Evolutionary conservation across 64 coral and sea anemone genomes (phyloP).

Genomic region (Pocillopora damicornis): DNA sequence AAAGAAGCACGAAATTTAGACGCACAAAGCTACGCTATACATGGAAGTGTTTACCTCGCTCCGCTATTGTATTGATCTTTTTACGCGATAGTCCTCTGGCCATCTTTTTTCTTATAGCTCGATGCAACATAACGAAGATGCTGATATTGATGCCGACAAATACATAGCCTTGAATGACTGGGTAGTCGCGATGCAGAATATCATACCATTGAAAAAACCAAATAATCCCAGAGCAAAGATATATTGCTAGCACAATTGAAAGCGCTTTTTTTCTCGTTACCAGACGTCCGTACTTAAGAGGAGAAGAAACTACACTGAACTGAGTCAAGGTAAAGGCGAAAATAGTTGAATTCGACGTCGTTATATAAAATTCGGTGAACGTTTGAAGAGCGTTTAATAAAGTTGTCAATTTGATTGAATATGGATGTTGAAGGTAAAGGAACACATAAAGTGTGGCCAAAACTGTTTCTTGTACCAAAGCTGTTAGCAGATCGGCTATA

Average conservation of each 20-base stretch:
- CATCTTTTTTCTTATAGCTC: slow-evolving; percentile 8
- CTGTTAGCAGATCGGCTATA: neutral
- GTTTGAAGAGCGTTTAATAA: neutral
- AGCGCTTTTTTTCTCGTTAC: slow-evolving; percentile 9
- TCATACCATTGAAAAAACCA: neutral
- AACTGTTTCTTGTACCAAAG: neutral
- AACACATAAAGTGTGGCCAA: neutral
- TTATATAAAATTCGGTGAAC: no score
- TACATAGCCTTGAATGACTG: slow-evolving; percentile 13
- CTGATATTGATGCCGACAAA: neutral
- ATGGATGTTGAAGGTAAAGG: neutral
- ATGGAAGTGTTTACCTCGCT: neutral
- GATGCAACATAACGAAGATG: slow-evolving; percentile 3
- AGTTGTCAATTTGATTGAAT: neutral
- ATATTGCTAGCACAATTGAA: neutral
- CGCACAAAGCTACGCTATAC: slow-evolving; percentile 1
- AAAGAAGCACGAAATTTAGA: slow-evolving; percentile 28
- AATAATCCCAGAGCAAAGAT: slow-evolving; percentile 5
- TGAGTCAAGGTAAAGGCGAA: slow-evolving; percentile 29
- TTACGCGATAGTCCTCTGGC: no score
- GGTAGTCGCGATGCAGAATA: neutral
- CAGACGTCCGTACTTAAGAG: neutral
- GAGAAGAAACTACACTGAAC: slow-evolving; percentile 15
- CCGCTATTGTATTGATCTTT: no score
- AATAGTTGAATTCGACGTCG: slow-evolving; percentile 2